phyloP scores from a whole-genome alignment of 53 echinoderm and acorn worm species.

The Zoroaster sp. region DNA sequence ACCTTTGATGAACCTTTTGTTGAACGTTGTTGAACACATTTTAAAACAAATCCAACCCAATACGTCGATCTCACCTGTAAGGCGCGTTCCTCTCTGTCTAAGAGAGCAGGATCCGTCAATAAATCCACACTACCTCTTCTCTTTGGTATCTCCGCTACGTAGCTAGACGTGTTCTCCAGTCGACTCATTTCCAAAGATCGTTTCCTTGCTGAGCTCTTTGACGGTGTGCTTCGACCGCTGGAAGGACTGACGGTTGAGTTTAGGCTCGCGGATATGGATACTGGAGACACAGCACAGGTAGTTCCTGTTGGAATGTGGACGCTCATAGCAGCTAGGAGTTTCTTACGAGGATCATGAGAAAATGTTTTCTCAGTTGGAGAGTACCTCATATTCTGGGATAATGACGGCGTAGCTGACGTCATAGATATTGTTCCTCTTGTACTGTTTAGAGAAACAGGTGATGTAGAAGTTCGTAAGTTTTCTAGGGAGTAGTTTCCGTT shows the following conservation, averaged over 20 bases:
- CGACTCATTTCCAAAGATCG: constrained; percentile 49
- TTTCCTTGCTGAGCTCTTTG: background rate
- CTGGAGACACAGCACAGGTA: background rate
- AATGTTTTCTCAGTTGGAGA: constrained; percentile 43
- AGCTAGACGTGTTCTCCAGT: constrained; percentile 63
- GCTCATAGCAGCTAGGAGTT: constrained; percentile 60
- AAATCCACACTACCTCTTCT: constrained; percentile 40
- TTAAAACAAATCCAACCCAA: background rate
- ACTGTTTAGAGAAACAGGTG: background rate
- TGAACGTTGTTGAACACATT: background rate
- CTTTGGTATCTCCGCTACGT: constrained; percentile 59
- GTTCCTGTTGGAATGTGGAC: background rate
- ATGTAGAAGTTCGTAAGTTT: background rate
- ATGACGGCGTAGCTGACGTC: background rate
- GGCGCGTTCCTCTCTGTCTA: constrained; percentile 74
- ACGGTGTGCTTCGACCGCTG: constrained; percentile 34
- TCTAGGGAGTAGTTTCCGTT: background rate
- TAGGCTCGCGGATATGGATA: constrained; percentile 12
- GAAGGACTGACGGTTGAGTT: constrained; percentile 28
- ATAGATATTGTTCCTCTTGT: background rate
- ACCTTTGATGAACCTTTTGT: no score
- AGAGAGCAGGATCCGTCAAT: constrained; percentile 60
- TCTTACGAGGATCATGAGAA: constrained; percentile 71
- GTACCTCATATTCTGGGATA: background rate
- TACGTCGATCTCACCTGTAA: constrained; percentile 62